A percentile compares a stretch with the other conserved stretches of the same genome.
phyloP scores from a whole-genome alignment of 1,140 invertebrate genomes.

The Hycleus phaleratus region DNA sequence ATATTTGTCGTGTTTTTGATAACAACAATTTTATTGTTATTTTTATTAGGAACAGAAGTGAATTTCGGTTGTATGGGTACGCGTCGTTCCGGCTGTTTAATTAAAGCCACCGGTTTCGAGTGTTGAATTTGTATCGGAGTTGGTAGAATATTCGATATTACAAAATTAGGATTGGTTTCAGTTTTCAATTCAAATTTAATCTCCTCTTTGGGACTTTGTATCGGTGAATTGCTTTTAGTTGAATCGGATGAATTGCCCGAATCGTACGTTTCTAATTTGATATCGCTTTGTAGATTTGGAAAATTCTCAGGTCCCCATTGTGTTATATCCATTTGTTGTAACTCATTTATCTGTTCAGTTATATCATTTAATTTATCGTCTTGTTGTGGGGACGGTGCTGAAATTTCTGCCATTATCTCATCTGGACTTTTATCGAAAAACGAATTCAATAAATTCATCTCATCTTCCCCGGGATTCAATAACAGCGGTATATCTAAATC shows the following conservation, averaged over 20 bases:
- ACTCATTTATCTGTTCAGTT: slow-evolving; percentile 18
- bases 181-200: slow-evolving; percentile 20
- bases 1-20: slow-evolving; percentile 19
- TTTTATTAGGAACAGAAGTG: slow-evolving; percentile 13
- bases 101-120: background rate
- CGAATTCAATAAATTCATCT: slow-evolving; percentile 32
- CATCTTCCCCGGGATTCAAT: slow-evolving; percentile 32
- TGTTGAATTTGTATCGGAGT: slow-evolving; percentile 7
- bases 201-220: slow-evolving; percentile 1
- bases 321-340: slow-evolving; percentile 25
- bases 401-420: slow-evolving; percentile 34
- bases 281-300: slow-evolving; percentile 19
- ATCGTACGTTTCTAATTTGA: slow-evolving; percentile 20
- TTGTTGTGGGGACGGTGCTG: slow-evolving; percentile 11
- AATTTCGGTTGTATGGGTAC: slow-evolving; percentile 26
- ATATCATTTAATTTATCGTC: slow-evolving; percentile 12
- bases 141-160: slow-evolving; percentile 1
- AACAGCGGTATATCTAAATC: slow-evolving; percentile 35
- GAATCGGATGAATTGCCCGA: slow-evolving; percentile 8
- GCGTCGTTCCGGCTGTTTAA: slow-evolving; percentile 16
- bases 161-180: slow-evolving; percentile 13
- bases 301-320: slow-evolving; percentile 19
- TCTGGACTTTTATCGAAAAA: slow-evolving; percentile 33
- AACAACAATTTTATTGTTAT: slow-evolving; percentile 23
- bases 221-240: slow-evolving; percentile 5